These are phyloP conservation scores for Exephanes ischioxanthus DNA, from an alignment of 2,888 invertebrate genomes.

Conservation along the genomic window DNA sequence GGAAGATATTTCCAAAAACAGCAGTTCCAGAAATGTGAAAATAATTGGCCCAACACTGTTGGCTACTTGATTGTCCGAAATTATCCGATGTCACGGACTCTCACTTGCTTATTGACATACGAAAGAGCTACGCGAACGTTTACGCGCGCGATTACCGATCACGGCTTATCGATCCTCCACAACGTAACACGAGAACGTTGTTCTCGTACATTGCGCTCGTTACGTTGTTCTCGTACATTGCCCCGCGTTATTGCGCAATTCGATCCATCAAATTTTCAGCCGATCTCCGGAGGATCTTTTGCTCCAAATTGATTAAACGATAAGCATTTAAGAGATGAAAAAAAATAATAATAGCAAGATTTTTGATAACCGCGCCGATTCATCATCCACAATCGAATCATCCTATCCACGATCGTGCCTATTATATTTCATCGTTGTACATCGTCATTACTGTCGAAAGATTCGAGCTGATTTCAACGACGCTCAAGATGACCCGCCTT, in stretches of 20 bases:
- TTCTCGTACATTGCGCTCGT: too few relatives aligned
- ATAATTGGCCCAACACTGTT: background rate
- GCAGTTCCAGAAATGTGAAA: background rate
- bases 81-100: too few relatives aligned
- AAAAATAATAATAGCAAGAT: background rate
- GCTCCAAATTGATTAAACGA: conserved; percentile 17
- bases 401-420: conserved; percentile 4
- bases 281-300: background rate
- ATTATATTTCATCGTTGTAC: background rate
- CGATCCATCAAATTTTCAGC: background rate
- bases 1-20: too few relatives aligned
- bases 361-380: conserved; percentile 17
- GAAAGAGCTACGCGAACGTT: background rate
- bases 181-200: background rate
- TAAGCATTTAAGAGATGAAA: background rate
- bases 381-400: conserved; percentile 18
- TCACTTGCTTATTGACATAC: background rate
- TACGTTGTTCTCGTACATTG: too few relatives aligned
- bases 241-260: conserved; percentile 1
- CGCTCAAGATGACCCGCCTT: background rate
- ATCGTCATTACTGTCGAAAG: background rate
- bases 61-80: background rate
- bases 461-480: background rate
- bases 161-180: background rate
- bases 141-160: background rate